phyloP scores from a whole-genome alignment of 2,797 vertebrate species.

The Gila robusta region DNA sequence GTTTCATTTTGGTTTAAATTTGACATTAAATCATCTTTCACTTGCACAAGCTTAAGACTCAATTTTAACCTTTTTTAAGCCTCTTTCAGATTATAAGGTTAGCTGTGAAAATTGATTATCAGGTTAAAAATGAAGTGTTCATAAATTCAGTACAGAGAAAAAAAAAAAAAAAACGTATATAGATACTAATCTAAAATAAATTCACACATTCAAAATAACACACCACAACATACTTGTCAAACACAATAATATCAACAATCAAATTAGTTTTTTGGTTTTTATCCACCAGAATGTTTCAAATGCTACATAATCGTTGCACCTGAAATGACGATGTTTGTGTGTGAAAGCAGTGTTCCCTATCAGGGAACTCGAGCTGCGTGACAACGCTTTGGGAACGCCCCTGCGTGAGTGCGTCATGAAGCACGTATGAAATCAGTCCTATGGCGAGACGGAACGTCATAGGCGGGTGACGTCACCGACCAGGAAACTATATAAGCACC shows the following conservation, averaged over 20 bases:
- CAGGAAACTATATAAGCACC: no score
- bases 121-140: background rate
- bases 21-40: background rate
- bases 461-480: no score
- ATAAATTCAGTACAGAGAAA: background rate
- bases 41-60: background rate
- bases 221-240: background rate
- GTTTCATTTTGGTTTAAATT: background rate
- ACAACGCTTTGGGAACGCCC: no score
- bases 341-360: conserved; percentile 26
- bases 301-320: conserved; percentile 13
- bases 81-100: background rate
- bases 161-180: background rate
- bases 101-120: conserved; percentile 3
- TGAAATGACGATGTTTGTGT: conserved; percentile 5
- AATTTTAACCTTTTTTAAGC: background rate
- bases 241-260: conserved; percentile 30
- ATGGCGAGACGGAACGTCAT: no score
- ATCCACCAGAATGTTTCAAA: background rate
- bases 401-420: no score
- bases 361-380: no score
- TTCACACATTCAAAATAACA: conserved; percentile 10
- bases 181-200: background rate
- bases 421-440: no score
- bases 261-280: conserved; percentile 24